Conservation (phyloP, 2,797 vertebrate species). For the Bovichtus variegatus region DNA sequence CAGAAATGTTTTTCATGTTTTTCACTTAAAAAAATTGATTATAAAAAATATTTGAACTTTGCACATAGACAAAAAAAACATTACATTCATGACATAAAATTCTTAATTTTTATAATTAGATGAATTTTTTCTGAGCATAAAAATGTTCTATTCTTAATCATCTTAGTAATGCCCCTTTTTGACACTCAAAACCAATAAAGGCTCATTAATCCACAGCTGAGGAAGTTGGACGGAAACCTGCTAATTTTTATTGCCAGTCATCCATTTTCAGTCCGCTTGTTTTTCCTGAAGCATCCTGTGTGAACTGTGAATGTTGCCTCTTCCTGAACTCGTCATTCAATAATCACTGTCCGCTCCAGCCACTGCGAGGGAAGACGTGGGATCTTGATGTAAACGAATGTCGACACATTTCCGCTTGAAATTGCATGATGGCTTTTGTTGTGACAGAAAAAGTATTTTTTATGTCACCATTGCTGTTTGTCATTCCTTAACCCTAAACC, state of each 20-base stretch:
- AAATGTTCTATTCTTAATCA: not conserved
- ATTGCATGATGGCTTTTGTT: slow-evolving; percentile 50
- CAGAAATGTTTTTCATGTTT: too few species aligned
- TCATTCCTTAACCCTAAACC: slow-evolving; percentile 23
- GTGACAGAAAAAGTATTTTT: slow-evolving; percentile 49
- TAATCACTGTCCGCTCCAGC: slow-evolving; percentile 67
- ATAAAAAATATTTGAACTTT: too few species aligned
- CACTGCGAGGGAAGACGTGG: slow-evolving; percentile 35
- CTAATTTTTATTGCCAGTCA: slow-evolving; percentile 67
- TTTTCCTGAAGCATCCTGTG: slow-evolving; percentile 75
- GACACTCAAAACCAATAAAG: slow-evolving; percentile 35
- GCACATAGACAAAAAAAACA: too few species aligned
- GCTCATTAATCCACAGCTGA: slow-evolving; percentile 31
- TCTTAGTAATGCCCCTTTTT: not conserved
- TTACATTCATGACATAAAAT: not conserved
- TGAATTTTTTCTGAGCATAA: not conserved
- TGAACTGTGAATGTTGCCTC: slow-evolving; percentile 75
- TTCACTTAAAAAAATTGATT: too few species aligned
- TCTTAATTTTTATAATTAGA: not conserved
- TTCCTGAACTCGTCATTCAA: slow-evolving; percentile 75
- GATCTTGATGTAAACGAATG: slow-evolving; percentile 55
- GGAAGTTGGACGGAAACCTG: slow-evolving; percentile 60
- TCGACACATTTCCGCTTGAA: slow-evolving; percentile 60
- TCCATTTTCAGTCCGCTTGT: slow-evolving; percentile 65
- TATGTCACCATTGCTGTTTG: slow-evolving; percentile 21